Evolutionary conservation across 2,888 invertebrate genomes (phyloP), one percentile per base, ranked within the genome.

Genomic region (Volucella inflata): DNA sequence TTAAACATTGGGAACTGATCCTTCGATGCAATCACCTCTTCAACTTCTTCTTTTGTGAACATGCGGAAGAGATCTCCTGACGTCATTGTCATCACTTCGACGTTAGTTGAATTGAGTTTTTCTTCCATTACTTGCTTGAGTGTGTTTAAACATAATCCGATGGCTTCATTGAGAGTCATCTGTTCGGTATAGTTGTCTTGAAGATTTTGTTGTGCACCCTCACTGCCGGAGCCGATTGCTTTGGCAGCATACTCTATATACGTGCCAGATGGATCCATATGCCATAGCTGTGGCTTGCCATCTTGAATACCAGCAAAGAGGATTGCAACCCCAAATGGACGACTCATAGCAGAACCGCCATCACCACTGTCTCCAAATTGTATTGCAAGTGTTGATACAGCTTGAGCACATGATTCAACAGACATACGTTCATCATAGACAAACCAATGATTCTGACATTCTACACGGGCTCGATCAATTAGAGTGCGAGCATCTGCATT

Each of bases 51-150:
- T 92, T 97, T 96, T 2, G 95, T 93, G 90, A 96, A 97, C 97
- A 98, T 97, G 89, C 97, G 96, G 93, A 98, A 99, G 89, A 96
- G 93, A 21, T 94, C 94, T 30, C 93, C 94, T 0, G 96, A 96
- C 0, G 98, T 98, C 94, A 99, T 97, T 44, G 97, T 97, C 92
- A 98, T 98, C 87, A 99, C 97, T 93, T 99, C 99, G 70, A 99
- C 98, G 92, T 99, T 99, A 74, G 96, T 97, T 82, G 98, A 97
- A 83, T 97, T 99, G 2, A 99, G 93, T 92, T 99, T 99, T 92
- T 99, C 99, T 91, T 99, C 99, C 99, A 99, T 99, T 0, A 99
- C 99, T 93, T 99, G 99, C 92, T 99, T 99, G 21, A 99, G 93
- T 89, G 99, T 99, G 11, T 96, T 97, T 71, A 99, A 93, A 0